Evolutionary conservation across 2,888 invertebrate species (phyloP).

Genomic region (Helicoverpa assulta): DNA sequence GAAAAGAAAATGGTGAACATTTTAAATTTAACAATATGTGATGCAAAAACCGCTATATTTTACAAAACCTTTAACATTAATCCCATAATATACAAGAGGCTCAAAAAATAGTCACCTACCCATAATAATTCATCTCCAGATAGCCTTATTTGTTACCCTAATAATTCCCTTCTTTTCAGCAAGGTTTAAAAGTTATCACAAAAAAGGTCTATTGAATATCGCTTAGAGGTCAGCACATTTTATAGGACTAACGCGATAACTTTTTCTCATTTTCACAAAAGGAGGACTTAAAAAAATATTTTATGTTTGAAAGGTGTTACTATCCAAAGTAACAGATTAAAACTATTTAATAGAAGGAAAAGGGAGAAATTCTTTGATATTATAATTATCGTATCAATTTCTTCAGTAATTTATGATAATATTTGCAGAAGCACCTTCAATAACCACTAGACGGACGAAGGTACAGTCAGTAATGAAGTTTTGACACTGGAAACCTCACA

Average conservation of each 20-base stretch:
- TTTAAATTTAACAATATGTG: neutral
- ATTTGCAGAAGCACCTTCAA: slow-evolving; percentile 42
- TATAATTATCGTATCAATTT: slow-evolving; percentile 58
- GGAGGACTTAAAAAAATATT: slow-evolving; percentile 47
- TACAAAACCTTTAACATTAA: slow-evolving; percentile 30
- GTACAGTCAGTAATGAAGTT: slow-evolving; percentile 59
- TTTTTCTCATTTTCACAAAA: slow-evolving; percentile 45
- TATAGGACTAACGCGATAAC: slow-evolving; percentile 49
- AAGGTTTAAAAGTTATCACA: slow-evolving; percentile 56
- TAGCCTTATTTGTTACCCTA: slow-evolving; percentile 58
- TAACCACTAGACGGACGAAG: slow-evolving; percentile 48
- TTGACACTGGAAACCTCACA: slow-evolving; percentile 54
- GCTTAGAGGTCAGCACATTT: slow-evolving; percentile 54
- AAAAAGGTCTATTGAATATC: slow-evolving; percentile 59
- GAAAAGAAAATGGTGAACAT: too few relatives aligned
- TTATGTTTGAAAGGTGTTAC: slow-evolving; percentile 41
- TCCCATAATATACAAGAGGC: slow-evolving; percentile 29
- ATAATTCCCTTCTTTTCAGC: slow-evolving; percentile 59
- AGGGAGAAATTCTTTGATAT: slow-evolving; percentile 38
- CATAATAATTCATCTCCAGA: slow-evolving; percentile 48
- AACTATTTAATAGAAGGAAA: slow-evolving; percentile 49
- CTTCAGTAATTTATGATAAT: slow-evolving; percentile 55
- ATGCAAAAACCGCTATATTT: slow-evolving; percentile 17
- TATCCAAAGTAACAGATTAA: slow-evolving; percentile 51
- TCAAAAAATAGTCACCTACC: slow-evolving; percentile 27